Evolutionary conservation across 2,888 invertebrate genomes (phyloP), one percentile per base, ranked within the genome.

Genomic region (Eristalis tenax): DNA sequence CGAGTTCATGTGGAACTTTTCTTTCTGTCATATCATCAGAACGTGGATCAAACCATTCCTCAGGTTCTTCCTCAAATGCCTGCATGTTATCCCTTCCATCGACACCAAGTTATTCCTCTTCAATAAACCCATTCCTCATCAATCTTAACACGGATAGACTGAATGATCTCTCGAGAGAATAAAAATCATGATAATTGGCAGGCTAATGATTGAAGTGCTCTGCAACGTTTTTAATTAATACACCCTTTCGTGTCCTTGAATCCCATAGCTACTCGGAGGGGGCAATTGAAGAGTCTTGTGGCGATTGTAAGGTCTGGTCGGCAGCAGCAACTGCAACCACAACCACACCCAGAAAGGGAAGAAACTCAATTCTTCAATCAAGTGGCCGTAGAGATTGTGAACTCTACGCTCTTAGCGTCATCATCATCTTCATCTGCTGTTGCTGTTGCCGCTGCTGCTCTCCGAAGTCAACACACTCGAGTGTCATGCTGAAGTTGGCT

Each of bases 381-480:
- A 65, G 50, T 66, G 69, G 59, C 26, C 28, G 61, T 75, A 80
- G 65, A 35, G 63, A 63, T 61, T 79, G 40, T 75, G 70, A 84
- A 80, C 79, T 71, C 80, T 66, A 61, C 32, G 64, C 38, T 65
- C 64, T 38, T 35, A 65, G 22, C 38, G 64, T 66, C 66, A 43
- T 66, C 22, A 15, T 40, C 26, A 13, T 66, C 43, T 15, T 66
- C 64, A 13, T 43, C 66, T 61, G 28, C 71, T 66, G 43, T 11
- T 64, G 40, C 63, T 28, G 38, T 22, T 6, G 32, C 32, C 5
- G 32, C 5, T 6, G 32, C 32, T 43, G 40, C 40, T 73, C 78
- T 75, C 26, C 75, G 61, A 57, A 75, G 66, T 84, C 75, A 73
- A 83, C 69, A 75, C 73, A 65, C 74, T 83, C 23, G 59, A 83